phyloP scores from a whole-genome alignment of 2,113 vertebrate genomes.

The Varanus salvator region DNA sequence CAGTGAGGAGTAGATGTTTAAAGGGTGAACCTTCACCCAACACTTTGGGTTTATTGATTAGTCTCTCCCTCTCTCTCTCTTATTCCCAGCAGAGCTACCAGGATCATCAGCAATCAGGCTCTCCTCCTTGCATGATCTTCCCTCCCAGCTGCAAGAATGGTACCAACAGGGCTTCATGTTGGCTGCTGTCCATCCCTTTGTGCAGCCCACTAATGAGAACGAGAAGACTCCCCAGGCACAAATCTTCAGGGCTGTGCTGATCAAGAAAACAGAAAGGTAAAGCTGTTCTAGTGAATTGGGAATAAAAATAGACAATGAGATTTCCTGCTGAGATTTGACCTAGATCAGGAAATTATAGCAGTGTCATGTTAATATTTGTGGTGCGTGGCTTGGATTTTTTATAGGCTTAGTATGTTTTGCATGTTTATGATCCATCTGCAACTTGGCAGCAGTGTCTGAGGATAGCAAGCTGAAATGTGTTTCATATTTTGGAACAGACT shows the following conservation, averaged over 20 bases:
- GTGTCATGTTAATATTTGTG: background rate
- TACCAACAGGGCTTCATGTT: slow-evolving; percentile 94
- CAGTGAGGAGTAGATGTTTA: slow-evolving; percentile 42
- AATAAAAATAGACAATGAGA: slow-evolving; percentile 67
- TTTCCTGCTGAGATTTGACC: slow-evolving; percentile 70
- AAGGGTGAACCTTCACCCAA: slow-evolving; percentile 20
- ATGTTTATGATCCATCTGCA: slow-evolving; percentile 49
- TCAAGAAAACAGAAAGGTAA: slow-evolving; percentile 92
- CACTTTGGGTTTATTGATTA: slow-evolving; percentile 56
- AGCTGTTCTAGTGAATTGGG: slow-evolving; percentile 56
- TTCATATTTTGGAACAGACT: slow-evolving; percentile 54
- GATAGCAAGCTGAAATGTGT: slow-evolving; percentile 63
- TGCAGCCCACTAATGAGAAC: slow-evolving; percentile 86
- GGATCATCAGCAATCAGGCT: slow-evolving; percentile 89
- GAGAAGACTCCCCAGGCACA: slow-evolving; percentile 87
- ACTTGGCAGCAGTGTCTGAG: slow-evolving; percentile 36
- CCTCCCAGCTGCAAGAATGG: slow-evolving; percentile 90
- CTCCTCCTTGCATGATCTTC: slow-evolving; percentile 90
- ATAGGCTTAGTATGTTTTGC: slow-evolving; percentile 64
- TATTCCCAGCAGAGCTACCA: slow-evolving; percentile 77
- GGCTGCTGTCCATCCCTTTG: slow-evolving; percentile 92
- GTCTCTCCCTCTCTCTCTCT: slow-evolving; percentile 20
- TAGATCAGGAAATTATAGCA: slow-evolving; percentile 66
- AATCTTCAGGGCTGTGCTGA: slow-evolving; percentile 93
- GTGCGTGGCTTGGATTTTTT: slow-evolving; percentile 1